These are phyloP conservation scores for Phymorhynchus buccinoides DNA, from an alignment of 1,140 invertebrate species.

Conservation along the genomic window DNA sequence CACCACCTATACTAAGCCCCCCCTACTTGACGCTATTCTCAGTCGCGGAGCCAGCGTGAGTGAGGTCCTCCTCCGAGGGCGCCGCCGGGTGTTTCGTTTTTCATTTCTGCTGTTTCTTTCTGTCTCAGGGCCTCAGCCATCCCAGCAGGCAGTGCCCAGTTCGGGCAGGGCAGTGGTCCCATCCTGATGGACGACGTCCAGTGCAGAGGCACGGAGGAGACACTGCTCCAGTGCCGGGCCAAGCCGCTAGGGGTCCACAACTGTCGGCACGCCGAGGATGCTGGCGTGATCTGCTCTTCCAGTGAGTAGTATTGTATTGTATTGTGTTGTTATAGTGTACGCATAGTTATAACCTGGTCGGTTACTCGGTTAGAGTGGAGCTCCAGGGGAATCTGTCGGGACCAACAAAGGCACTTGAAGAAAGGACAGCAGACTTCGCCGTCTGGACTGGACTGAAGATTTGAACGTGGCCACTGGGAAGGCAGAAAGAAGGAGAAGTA, in stretches of 20 bases:
- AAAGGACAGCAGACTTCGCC: too few species aligned
- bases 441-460: too few species aligned
- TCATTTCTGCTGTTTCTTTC: not conserved
- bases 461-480: too few species aligned
- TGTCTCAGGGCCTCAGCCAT: slow-evolving; percentile 16
- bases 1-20: too few species aligned
- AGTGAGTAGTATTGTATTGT: too few species aligned
- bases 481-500: too few species aligned
- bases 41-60: slow-evolving; percentile 45
- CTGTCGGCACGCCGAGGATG: slow-evolving; percentile 64
- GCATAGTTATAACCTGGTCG: not conserved
- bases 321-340: not conserved
- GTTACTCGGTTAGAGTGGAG: too few species aligned
- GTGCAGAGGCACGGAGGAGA: slow-evolving; percentile 57
- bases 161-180: slow-evolving; percentile 38
- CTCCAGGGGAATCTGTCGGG: too few species aligned
- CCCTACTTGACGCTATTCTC: slow-evolving; percentile 36
- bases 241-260: slow-evolving; percentile 59
- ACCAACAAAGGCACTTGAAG: too few species aligned
- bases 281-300: slow-evolving; percentile 57
- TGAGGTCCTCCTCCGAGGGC: not conserved
- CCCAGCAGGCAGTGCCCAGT: not conserved
- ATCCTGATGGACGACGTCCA: slow-evolving; percentile 49
- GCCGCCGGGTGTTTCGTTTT: not conserved
- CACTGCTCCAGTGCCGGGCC: slow-evolving; percentile 51